phyloP scores from a whole-genome alignment of 2,888 invertebrate species.

The Polydrusus tereticollis region DNA sequence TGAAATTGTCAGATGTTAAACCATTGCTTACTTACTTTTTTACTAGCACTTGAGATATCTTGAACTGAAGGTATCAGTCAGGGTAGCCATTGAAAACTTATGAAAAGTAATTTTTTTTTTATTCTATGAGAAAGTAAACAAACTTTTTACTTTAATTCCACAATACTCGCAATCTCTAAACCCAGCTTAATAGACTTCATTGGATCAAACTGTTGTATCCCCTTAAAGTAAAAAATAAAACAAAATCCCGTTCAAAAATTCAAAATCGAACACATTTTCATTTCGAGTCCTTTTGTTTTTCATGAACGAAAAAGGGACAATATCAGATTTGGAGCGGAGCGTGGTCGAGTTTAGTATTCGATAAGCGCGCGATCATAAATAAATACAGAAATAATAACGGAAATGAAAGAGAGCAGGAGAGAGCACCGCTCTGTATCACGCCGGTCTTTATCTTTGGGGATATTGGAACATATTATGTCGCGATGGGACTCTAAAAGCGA shows the following conservation, averaged over 20 bases:
- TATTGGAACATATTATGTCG: slow-evolving; percentile 19
- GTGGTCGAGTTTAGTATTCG: slow-evolving; percentile 56
- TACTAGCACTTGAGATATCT: too few relatives aligned
- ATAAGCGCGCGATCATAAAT: slow-evolving; percentile 60
- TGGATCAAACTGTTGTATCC: too few relatives aligned
- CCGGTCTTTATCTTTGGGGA: slow-evolving; percentile 20
- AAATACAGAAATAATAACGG: slow-evolving; percentile 62
- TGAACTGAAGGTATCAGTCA: too few relatives aligned
- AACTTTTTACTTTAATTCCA: too few relatives aligned
- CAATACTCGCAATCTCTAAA: too few relatives aligned
- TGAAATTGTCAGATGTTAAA: too few relatives aligned
- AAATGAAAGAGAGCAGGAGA: slow-evolving; percentile 57
- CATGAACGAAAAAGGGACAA: slow-evolving; percentile 8
- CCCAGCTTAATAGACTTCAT: too few relatives aligned
- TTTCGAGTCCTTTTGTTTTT: slow-evolving; percentile 24
- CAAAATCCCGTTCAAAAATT: background rate
- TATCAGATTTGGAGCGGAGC: slow-evolving; percentile 25
- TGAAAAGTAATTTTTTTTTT: too few relatives aligned
- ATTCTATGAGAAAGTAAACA: too few relatives aligned
- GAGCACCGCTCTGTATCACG: slow-evolving; percentile 28
- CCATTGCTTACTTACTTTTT: too few relatives aligned
- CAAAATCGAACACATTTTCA: background rate
- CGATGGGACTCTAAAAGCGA: slow-evolving; percentile 1
- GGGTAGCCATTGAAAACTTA: too few relatives aligned
- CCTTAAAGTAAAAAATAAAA: background rate